A percentile compares a stretch with the other conserved stretches of the same genome.
Conservation (phyloP, 1,140 invertebrate species). For the Pogonomyrmex barbatus region DNA sequence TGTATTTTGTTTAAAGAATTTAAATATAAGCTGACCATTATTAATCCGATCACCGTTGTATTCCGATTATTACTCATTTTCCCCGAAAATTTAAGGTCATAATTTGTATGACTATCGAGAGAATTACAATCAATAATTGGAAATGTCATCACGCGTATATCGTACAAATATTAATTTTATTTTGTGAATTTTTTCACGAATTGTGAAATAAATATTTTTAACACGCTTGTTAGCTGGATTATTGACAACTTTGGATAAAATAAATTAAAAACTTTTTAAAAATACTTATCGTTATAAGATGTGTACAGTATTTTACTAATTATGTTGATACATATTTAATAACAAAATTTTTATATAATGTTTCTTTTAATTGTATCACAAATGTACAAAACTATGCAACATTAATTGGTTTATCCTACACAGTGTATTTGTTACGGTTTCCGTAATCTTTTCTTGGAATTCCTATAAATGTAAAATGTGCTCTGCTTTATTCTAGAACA, state of each 20-base stretch:
- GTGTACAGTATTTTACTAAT: background rate
- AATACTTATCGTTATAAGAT: background rate
- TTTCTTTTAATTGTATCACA: background rate
- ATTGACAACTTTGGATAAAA: slow-evolving; percentile 36
- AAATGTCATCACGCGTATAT: slow-evolving; percentile 38
- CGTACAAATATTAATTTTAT: slow-evolving; percentile 56
- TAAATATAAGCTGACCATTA: slow-evolving; percentile 46
- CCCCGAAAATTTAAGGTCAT: slow-evolving; percentile 43
- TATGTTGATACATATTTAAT: background rate
- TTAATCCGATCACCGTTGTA: slow-evolving; percentile 56
- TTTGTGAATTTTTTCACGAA: slow-evolving; percentile 50
- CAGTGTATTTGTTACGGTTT: background rate
- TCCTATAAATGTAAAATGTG: too few relatives aligned
- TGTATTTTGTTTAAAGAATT: slow-evolving; percentile 48
- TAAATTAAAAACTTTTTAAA: slow-evolving; percentile 16
- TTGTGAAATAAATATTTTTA: slow-evolving; percentile 55
- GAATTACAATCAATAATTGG: slow-evolving; percentile 56
- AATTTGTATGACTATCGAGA: slow-evolving; percentile 59
- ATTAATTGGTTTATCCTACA: background rate
- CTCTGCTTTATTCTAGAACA: background rate
- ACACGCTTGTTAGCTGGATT: slow-evolving; percentile 47
- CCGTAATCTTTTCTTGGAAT: background rate
- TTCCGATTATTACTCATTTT: slow-evolving; percentile 59
- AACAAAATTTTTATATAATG: background rate
- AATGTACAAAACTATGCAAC: background rate